Conservation (phyloP, 92 coral and sea anemone species). For the Palythoa grandiflora region DNA sequence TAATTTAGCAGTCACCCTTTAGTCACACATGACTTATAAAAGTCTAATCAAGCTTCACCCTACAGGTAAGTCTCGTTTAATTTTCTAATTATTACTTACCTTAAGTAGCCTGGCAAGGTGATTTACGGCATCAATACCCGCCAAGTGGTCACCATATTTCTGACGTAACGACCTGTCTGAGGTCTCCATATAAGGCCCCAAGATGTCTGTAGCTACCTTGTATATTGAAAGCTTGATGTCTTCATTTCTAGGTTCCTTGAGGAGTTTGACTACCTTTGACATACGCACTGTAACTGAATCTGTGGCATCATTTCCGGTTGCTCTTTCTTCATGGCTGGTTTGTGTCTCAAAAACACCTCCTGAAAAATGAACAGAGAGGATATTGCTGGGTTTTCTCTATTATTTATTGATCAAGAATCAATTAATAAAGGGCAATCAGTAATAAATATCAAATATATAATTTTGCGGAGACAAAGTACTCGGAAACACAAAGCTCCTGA, state of each 20-base stretch:
- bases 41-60: no score
- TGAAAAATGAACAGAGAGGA: neutral
- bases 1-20: neutral
- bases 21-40: no score
- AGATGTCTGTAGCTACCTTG: conserved; percentile 60
- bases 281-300: conserved; percentile 66
- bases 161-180: conserved; percentile 57
- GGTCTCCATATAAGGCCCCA: conserved; percentile 66
- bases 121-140: conserved; percentile 71
- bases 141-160: conserved; percentile 81
- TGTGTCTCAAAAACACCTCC: conserved; percentile 81
- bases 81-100: neutral
- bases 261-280: conserved; percentile 64
- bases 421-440: no score
- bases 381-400: no score
- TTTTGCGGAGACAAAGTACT: no score
- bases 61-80: no score
- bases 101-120: conserved; percentile 59
- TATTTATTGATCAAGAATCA: no score
- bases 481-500: no score
- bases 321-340: conserved; percentile 61
- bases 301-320: conserved; percentile 15
- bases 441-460: no score
- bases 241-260: conserved; percentile 32
- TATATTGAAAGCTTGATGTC: conserved; percentile 32